Conservation (phyloP, 2,888 invertebrate species). For the Cantharis lateralis region DNA sequence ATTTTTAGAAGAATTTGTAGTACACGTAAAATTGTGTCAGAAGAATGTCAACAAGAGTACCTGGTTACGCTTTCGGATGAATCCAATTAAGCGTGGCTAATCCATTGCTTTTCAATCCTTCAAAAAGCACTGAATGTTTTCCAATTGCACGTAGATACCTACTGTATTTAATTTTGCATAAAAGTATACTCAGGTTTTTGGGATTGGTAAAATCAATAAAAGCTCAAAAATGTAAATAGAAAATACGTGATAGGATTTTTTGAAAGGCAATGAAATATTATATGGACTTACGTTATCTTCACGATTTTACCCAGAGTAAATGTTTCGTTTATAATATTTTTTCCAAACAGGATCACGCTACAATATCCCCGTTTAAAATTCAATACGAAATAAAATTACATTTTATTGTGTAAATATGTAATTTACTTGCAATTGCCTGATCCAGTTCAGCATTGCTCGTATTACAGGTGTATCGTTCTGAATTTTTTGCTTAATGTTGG, state of each 20-base stretch:
- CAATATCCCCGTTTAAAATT: neutral
- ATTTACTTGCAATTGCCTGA: slow-evolving; percentile 11
- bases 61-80: neutral
- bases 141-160: neutral
- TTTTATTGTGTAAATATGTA: neutral
- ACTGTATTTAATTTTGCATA: neutral
- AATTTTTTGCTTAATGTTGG: slow-evolving; percentile 8
- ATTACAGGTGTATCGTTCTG: slow-evolving; percentile 17
- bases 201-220: neutral
- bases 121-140: neutral
- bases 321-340: neutral
- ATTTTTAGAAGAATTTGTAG: neutral
- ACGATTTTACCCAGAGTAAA: neutral
- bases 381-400: neutral
- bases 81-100: neutral
- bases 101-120: neutral
- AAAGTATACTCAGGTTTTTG: neutral
- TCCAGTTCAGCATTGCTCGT: slow-evolving; percentile 14
- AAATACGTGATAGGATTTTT: neutral
- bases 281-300: neutral
- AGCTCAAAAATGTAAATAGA: neutral
- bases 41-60: neutral
- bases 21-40: neutral
- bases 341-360: neutral
- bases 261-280: neutral